Conservation (phyloP, 2,113 vertebrate species). For the Oreotragus oreotragus region DNA sequence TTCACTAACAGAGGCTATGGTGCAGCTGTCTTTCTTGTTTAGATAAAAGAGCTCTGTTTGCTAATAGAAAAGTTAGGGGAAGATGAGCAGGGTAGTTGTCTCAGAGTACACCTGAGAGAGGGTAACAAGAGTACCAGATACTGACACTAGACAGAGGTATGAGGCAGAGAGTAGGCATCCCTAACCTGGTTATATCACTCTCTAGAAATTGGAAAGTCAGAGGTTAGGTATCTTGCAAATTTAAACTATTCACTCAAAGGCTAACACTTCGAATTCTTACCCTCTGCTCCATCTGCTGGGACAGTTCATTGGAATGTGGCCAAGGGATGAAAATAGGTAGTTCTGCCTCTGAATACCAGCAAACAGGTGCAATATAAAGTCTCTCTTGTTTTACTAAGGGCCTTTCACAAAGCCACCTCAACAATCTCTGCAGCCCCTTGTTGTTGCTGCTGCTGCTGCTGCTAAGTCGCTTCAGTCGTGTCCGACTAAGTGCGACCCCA, state of each 20-base stretch:
- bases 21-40: not conserved
- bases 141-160: not conserved
- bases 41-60: constrained; percentile 1
- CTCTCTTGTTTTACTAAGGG: constrained; percentile 53
- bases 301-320: constrained; percentile 50
- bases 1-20: not conserved
- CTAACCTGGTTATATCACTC: not conserved
- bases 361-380: constrained; percentile 65
- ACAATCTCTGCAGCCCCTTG: constrained; percentile 29
- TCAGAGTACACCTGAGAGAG: not conserved
- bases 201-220: constrained; percentile 40
- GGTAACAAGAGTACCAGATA: not conserved
- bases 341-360: constrained; percentile 45
- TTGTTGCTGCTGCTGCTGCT: not conserved
- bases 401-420: constrained; percentile 50
- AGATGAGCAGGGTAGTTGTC: not conserved
- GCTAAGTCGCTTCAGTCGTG: too few species aligned
- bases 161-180: not conserved
- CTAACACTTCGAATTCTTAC: constrained; percentile 55
- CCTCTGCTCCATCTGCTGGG: constrained; percentile 42
- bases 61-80: not conserved
- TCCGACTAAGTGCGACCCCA: too few species aligned
- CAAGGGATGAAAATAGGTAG: constrained; percentile 72
- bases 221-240: constrained; percentile 38
- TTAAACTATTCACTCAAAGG: constrained; percentile 38